Evolutionary conservation across 2,888 invertebrate genomes (phyloP).

Genomic region (Netelia fuscicornis): DNA sequence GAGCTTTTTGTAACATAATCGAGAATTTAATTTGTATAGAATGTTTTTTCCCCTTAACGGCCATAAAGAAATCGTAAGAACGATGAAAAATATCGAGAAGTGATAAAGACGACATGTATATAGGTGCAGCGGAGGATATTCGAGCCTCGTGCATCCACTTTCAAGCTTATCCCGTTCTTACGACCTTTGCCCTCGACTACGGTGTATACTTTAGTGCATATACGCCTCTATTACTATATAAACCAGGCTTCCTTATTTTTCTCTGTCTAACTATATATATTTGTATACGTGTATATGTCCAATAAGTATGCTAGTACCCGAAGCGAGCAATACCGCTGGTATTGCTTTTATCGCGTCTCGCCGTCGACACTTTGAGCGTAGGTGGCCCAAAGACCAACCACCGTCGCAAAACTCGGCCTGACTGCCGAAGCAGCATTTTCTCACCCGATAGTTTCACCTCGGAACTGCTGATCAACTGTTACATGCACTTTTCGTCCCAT

Average conservation of each 20-base stretch:
- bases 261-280: background rate
- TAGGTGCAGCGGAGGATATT: constrained; percentile 37
- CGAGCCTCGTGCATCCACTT: constrained; percentile 49
- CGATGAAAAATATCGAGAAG: constrained; percentile 31
- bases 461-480: constrained; percentile 43
- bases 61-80: constrained; percentile 5
- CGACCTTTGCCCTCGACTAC: constrained; percentile 23
- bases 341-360: constrained; percentile 55
- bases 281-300: background rate
- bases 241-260: background rate
- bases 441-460: constrained; percentile 30
- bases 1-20: background rate
- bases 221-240: constrained; percentile 3
- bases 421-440: constrained; percentile 52
- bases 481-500: constrained; percentile 42
- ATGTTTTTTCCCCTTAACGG: background rate
- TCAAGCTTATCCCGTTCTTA: constrained; percentile 45
- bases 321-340: constrained; percentile 51
- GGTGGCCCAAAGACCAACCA: constrained; percentile 33
- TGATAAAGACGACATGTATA: constrained; percentile 13
- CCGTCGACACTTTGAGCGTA: constrained; percentile 41
- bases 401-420: constrained; percentile 29
- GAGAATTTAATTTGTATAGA: background rate
- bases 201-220: constrained; percentile 11
- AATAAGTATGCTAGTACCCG: constrained; percentile 18